phyloP scores from a whole-genome alignment of 2,888 invertebrate genomes.

The Odontomyia ornata region DNA sequence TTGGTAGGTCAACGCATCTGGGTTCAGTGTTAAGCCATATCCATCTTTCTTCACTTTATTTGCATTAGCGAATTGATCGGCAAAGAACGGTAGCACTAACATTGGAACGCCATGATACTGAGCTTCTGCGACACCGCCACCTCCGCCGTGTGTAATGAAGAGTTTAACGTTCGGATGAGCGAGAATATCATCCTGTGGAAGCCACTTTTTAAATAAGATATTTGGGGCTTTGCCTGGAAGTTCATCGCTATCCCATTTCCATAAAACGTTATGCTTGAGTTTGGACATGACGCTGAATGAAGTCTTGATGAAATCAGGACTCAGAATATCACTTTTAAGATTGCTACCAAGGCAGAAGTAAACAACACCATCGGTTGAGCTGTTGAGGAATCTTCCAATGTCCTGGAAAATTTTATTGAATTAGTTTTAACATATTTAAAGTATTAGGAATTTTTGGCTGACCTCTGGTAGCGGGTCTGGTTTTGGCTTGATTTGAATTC shows the following conservation, averaged over 20 bases:
- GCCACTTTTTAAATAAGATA: slow-evolving; percentile 52
- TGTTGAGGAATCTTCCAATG: slow-evolving; percentile 40
- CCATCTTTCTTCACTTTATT: slow-evolving; percentile 51
- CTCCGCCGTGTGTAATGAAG: slow-evolving; percentile 75
- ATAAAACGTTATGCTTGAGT: slow-evolving; percentile 57
- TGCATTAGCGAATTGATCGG: slow-evolving; percentile 55
- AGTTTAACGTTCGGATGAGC: slow-evolving; percentile 69
- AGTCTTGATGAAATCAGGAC: slow-evolving; percentile 35
- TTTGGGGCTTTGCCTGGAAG: slow-evolving; percentile 56
- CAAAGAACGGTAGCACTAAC: slow-evolving; percentile 59
- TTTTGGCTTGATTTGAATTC: slow-evolving; percentile 61
- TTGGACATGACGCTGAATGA: slow-evolving; percentile 46
- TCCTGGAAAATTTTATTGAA: slow-evolving; percentile 27
- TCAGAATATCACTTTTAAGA: slow-evolving; percentile 44
- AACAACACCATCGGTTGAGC: slow-evolving; percentile 49
- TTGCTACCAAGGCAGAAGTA: slow-evolving; percentile 50
- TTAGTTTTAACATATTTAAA: neutral
- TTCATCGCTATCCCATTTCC: slow-evolving; percentile 56
- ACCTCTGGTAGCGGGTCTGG: slow-evolving; percentile 52
- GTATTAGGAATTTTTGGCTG: too few species aligned
- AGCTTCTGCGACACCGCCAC: slow-evolving; percentile 72
- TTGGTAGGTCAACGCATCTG: slow-evolving; percentile 50
- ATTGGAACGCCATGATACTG: slow-evolving; percentile 69
- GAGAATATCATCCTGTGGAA: slow-evolving; percentile 67
- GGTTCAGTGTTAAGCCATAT: slow-evolving; percentile 53